Conservation (phyloP, 2,113 vertebrate species). For the Mustelus asterias region DNA sequence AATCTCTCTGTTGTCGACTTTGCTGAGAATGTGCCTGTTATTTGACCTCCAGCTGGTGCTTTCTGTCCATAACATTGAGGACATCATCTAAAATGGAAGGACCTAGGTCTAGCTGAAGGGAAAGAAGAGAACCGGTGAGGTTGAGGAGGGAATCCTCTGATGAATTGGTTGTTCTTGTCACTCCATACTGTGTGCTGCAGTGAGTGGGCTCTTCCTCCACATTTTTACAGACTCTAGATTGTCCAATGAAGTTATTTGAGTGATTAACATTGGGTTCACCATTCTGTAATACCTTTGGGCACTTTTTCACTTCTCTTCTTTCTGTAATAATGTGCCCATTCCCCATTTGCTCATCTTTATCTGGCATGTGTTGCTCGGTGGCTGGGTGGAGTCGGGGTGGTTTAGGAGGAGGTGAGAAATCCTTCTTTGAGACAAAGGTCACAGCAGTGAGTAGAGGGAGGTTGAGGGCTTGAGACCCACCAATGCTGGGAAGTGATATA, state of each 20-base stretch:
- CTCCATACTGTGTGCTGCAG: constrained; percentile 62
- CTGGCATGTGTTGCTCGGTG: constrained; percentile 61
- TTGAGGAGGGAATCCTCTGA: constrained; percentile 80
- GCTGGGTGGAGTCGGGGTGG: constrained; percentile 60
- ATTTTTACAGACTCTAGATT: constrained; percentile 75
- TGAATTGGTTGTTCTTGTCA: constrained; percentile 68
- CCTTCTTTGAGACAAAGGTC: constrained; percentile 69
- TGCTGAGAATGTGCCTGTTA: not conserved
- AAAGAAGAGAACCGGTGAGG: constrained; percentile 80
- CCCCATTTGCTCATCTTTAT: constrained; percentile 57
- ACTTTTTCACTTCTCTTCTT: constrained; percentile 59
- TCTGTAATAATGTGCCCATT: constrained; percentile 60
- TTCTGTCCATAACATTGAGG: constrained; percentile 93
- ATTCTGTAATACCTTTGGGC: constrained; percentile 56
- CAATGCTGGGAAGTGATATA: constrained; percentile 92
- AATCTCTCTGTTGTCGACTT: not conserved
- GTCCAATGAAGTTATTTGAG: constrained; percentile 69
- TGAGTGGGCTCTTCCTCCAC: constrained; percentile 70
- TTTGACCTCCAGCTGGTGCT: constrained; percentile 5
- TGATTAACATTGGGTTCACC: constrained; percentile 57
- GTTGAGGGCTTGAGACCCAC: constrained; percentile 86
- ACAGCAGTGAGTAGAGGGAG: constrained; percentile 75
- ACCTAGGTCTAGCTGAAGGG: constrained; percentile 88
- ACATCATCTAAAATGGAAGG: constrained; percentile 97
- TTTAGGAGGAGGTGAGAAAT: constrained; percentile 65